Evolutionary conservation across 2,797 vertebrate genomes (phyloP), one percentile per base, ranked within the genome.

Genomic region (Triplophysa yarkandensis): DNA sequence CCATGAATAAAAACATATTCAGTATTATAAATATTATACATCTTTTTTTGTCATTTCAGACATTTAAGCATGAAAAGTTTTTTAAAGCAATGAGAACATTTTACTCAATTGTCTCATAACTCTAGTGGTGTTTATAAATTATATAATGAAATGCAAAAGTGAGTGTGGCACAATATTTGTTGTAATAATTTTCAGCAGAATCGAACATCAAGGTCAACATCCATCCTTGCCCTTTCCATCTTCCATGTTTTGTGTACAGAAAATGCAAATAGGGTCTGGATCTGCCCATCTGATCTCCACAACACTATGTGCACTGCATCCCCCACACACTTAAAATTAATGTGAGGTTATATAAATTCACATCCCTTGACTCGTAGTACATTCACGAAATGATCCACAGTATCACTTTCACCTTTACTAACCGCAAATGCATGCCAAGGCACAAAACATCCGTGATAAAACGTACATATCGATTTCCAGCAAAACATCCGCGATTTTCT

Each of bases 391-490:
- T 64, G 60, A 64, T 64, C 60, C 61, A 54, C 46, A 55, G 34
- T 23, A 3, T n/a, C 36, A 55, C 62, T 21, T 73, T 73, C 48
- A 73, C 48, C 54, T 64, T 73, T 34, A 64, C 61, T 55, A 54
- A 27, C 71, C 52, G 60, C 71, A 64, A n/a, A n/a, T 54, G 28
- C 71, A 73, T 73, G 52, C 21, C 34, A 55, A 55, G 13, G 34
- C 46, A 21, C 48, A 28, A 43, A 64, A 64, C 71, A 73, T 63
- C 58, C 48, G 73, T 76, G 39, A 16, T 30, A 61, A 58, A 44
- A 52, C 30, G 54, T 43, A n/a, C 10, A 13, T 57, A 70, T 23
- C 48, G 36, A 74, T 50, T 58, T 55, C 52, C 57, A 48, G 23
- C 36, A 30, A 32, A 58, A 52, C 43, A 44, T 36, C 50, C 68